A percentile compares a stretch with the other conserved stretches of the same genome.
phyloP scores from a whole-genome alignment of 2,797 vertebrate species.

The Orientallactaga sibirica region DNA sequence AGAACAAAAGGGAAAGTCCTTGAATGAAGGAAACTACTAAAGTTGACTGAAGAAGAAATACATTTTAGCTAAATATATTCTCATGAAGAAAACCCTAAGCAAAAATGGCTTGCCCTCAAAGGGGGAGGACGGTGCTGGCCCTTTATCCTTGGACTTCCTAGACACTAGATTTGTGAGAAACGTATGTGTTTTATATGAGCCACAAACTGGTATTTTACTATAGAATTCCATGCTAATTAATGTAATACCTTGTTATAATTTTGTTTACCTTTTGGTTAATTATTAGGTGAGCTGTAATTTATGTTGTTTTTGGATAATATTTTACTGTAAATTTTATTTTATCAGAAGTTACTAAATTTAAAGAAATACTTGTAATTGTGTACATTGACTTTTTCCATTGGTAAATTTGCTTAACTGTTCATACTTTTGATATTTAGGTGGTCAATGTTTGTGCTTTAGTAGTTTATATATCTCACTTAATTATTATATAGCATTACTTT shows the following conservation, averaged over 20 bases:
- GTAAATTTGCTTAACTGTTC: background rate
- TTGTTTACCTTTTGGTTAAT: conserved; percentile 20
- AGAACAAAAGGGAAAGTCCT: background rate
- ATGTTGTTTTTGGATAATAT: background rate
- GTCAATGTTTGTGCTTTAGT: background rate
- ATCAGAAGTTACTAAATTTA: background rate
- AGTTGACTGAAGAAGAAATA: background rate
- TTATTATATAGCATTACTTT: background rate
- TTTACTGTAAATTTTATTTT: background rate
- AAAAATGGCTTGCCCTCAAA: background rate
- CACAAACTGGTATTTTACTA: background rate
- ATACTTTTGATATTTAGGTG: background rate
- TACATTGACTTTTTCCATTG: background rate
- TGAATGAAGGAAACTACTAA: background rate
- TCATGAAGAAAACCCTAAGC: background rate
- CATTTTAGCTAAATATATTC: conserved; percentile 13
- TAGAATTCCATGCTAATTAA: background rate
- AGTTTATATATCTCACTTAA: background rate
- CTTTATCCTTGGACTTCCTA: background rate
- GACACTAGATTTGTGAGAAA: background rate
- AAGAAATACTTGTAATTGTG: background rate
- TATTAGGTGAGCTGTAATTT: background rate
- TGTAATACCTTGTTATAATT: background rate
- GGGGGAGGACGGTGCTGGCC: background rate
- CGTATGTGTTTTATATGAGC: background rate